Evolutionary conservation across 2,113 vertebrate species (phyloP), one percentile per base, ranked within the genome.

Genomic region (Aleadryas rufinucha): DNA sequence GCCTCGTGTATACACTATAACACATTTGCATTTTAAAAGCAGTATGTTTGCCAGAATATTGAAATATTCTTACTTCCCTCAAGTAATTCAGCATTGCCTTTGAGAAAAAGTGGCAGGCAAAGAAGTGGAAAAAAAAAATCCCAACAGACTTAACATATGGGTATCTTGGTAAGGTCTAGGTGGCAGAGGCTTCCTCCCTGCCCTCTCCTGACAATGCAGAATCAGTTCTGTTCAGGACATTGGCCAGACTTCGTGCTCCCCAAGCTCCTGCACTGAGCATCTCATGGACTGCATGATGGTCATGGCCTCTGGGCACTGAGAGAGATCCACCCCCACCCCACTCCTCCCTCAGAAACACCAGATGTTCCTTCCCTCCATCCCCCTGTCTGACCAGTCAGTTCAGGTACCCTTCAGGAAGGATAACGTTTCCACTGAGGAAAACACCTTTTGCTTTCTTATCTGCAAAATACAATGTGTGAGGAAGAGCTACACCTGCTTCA

Each of bases 1-100:
- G 79, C 60, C 91, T 88, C 52, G 44, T 75, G 57, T 84, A 66
- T 44, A 47, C 75, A 59, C 75, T 72, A 41, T 37, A 85, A 78
- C 3, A 10, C 41, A 93, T 96, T 86, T 92, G 68, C 90, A 96
- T 93, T 95, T 93, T 92, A 95, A 94, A 95, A 84, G 68, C 64
- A 49, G 56, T 17, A 56, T 52, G 47, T 63, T 93, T 88, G 71
- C 90, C 85, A 83, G 76, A 63, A 84, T 60, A 84, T 60, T 84
- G 44, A 94, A 95, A 88, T 70, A 81, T 17, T 87, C 78, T 66
- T 83, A 63, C 56, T 94, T 90, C 35, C 23, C 76, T 80, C 26
- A 63, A 94, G 83, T 84, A 88, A 90, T 76, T 70, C 59, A 70
- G 33, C 14, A 81, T 13, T 88, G 68, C 71, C 47, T 92, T 61